These are phyloP conservation scores for Stenodema calcarata DNA, from an alignment of 2,888 invertebrate species.

Conservation along the genomic window DNA sequence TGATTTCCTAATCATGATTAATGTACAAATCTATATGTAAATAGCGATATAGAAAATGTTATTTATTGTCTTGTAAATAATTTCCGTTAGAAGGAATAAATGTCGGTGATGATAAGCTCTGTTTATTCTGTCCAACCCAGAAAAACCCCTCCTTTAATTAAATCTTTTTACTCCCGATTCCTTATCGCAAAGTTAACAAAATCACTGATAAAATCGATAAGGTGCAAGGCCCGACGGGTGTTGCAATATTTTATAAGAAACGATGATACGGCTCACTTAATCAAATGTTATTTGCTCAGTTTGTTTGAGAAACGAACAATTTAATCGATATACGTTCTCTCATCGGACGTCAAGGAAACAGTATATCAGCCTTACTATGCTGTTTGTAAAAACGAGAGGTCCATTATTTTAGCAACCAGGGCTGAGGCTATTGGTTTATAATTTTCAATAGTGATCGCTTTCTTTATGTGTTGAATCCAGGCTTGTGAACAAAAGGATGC, in stretches of 20 bases:
- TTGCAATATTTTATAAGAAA: constrained; percentile 43
- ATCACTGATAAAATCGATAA: constrained; percentile 31
- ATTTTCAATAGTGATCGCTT: too few relatives aligned
- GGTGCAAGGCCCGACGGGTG: constrained; percentile 6
- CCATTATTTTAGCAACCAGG: background rate
- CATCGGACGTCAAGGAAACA: constrained; percentile 22
- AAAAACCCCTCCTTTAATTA: constrained; percentile 39
- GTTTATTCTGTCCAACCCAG: constrained; percentile 35
- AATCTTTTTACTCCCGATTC: constrained; percentile 3
- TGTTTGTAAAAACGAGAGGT: constrained; percentile 21
- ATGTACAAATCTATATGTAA: constrained; percentile 39
- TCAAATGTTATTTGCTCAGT: constrained; percentile 39
- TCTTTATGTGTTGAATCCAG: too few relatives aligned
- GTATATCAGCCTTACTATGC: constrained; percentile 6
- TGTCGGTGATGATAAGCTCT: constrained; percentile 33
- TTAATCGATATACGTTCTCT: constrained; percentile 21
- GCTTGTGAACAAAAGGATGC: too few relatives aligned
- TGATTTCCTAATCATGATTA: constrained; percentile 28
- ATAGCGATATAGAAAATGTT: constrained; percentile 52
- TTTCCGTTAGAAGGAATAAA: constrained; percentile 46
- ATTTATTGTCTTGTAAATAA: constrained; percentile 55
- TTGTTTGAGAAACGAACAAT: constrained; percentile 21
- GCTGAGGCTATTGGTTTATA: too few relatives aligned
- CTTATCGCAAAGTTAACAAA: constrained; percentile 41
- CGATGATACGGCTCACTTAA: constrained; percentile 34